phyloP scores from a whole-genome alignment of 2,888 invertebrate genomes.

The Parnassius apollo region DNA sequence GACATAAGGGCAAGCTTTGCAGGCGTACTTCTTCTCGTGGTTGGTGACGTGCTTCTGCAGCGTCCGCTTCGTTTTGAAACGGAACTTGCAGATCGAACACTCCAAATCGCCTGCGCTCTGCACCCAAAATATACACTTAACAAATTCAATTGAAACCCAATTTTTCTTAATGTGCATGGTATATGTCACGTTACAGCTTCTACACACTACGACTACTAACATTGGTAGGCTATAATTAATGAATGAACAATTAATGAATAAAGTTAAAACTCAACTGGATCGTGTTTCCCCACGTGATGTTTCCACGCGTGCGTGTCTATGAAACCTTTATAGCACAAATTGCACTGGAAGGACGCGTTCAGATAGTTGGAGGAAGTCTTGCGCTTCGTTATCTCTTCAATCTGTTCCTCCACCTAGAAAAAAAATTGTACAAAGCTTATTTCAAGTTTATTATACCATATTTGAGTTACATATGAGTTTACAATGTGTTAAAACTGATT shows the following conservation, averaged over 20 bases:
- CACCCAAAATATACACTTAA: not conserved
- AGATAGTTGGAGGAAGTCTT: slow-evolving; percentile 60
- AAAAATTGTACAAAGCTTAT: not conserved
- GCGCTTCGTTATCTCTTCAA: slow-evolving; percentile 59
- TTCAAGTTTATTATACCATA: not conserved
- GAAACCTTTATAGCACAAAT: slow-evolving; percentile 68
- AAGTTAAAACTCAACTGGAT: slow-evolving; percentile 33
- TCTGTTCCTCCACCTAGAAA: slow-evolving; percentile 58
- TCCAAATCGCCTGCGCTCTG: slow-evolving; percentile 63
- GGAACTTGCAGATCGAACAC: slow-evolving; percentile 63
- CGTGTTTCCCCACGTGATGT: slow-evolving; percentile 64
- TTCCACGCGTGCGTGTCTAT: slow-evolving; percentile 64
- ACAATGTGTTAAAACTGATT: too few relatives aligned
- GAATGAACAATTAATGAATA: not conserved
- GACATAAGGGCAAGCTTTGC: slow-evolving; percentile 63
- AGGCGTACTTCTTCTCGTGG: slow-evolving; percentile 70
- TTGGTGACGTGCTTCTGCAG: slow-evolving; percentile 63
- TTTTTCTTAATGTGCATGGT: too few relatives aligned
- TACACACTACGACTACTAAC: too few relatives aligned
- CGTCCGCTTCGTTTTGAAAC: slow-evolving; percentile 60
- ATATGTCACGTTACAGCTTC: too few relatives aligned
- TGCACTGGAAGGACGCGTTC: slow-evolving; percentile 64
- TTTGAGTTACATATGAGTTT: too few relatives aligned
- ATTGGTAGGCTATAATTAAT: too few relatives aligned
- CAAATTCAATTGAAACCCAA: too few relatives aligned